Evolutionary conservation across 2,113 vertebrate species (phyloP), one percentile per base, ranked within the genome.

Genomic region (Eira barbara): DNA sequence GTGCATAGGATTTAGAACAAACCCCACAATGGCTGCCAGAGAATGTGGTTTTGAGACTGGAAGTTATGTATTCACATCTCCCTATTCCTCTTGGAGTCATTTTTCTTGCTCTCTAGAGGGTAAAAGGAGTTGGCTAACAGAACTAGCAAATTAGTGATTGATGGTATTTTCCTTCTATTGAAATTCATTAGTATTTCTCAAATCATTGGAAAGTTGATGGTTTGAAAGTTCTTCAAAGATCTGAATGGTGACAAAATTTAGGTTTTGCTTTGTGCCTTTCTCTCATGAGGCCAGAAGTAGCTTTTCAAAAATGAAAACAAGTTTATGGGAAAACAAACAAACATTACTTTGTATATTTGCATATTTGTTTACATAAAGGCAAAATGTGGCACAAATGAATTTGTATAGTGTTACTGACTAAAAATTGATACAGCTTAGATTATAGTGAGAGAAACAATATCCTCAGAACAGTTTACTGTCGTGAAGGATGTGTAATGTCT

Each of bases 1-100:
- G 89, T 97, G 49, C 59, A 2, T 34, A 67, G 79, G 87, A n/a
- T 88, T 97, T 97, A 94, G 95, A 97, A 85, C 57, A 96, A 96
- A 88, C 52, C 59, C 45, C 79, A 92, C 23, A 69, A 2, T 57
- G 52, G 14, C 27, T 96, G 93, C 84, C 94, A 97, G 55, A n/a
- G n/a, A 81, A 91, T 94, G 90, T 42, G 92, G 89, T 97, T 97
- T 97, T 49, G 76, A 90, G 92, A 94, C 67, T 1, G 6, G 67
- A 94, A 65, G 71, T 92, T 90, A 69, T 85, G 80, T 42, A 89
- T 87, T 96, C 74, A 90, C 84, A 74, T 95, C 74, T 91, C n/a
- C 31, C 49, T 95, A 39, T 73, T 97, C 86, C 92, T 95, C 52
- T 92, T 97, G 95, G 57, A 96, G 31, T 92, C 49, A 88, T 36